Base-by-base conservation (phyloP, 2,888 invertebrate species). In the Apocheima hispidaria region DNA sequence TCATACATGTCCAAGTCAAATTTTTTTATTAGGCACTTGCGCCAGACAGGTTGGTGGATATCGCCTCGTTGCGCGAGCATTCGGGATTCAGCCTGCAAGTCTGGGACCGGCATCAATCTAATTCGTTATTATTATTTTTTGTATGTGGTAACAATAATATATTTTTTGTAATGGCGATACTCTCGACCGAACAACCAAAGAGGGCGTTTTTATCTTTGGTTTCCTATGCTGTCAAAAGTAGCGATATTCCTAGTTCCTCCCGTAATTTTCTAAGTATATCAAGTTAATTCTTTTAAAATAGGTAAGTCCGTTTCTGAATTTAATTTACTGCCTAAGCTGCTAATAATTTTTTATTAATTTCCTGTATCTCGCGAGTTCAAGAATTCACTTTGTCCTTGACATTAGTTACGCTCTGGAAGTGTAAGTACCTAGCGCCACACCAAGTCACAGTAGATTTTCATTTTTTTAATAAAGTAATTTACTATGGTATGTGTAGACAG, bases 151-250 rank as follows among this genome's bases (percentile, higher is more conserved):
- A 59, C 33, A 52, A 46, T 28, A 21, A 33, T 2, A 16, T 48
- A n/a, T 80, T 82, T 83, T 84, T 66, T 59, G 21, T 58, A 55
- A 73, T 84, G 84, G 86, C 86, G 82, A 86, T 83, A 86, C 86
- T 74, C 60, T n/a, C 23, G 49, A 50, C 48, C 60, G 41, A 51
- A 38, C 54, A 23, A 53, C 2, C 26, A 12, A 3, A 26, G 1
- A 44, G 26, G 18, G 30, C 41, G 21, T 69, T 67, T 48, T 41
- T 33, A 16, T 56, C 14, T 54, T 52, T 56, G 12, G 43, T 26
- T 46, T 28, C 9, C 44, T 26, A 9, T 44, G 4, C 18, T 44
- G 43, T 44, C 43, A 44, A 44, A 26, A 21, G 21, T 41, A 5
- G 21, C n/a, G 12, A 21, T 21, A n/a, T 10, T n/a, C n/a, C n/a